Evolutionary conservation across 2,113 vertebrate species (phyloP).

Genomic region (Misgurnus anguillicaudatus): DNA sequence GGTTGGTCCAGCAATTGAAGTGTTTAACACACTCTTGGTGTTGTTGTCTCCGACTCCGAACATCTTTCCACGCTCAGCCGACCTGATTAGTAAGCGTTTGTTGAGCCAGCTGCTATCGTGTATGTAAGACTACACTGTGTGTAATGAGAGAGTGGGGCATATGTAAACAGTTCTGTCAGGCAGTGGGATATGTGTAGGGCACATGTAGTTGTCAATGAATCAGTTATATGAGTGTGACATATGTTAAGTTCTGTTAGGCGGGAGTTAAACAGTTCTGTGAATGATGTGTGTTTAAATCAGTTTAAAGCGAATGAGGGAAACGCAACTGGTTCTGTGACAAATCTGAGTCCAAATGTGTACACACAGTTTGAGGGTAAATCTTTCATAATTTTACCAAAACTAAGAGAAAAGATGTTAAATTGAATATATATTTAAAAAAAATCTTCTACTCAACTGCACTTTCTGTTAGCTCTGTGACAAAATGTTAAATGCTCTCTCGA

Average conservation of each 20-base stretch:
- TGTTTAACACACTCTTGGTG: not conserved
- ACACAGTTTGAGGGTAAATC: not conserved
- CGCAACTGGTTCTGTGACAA: too few relatives aligned
- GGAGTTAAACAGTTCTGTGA: too few relatives aligned
- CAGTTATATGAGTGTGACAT: not conserved
- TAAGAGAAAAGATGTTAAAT: not conserved
- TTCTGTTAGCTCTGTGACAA: too few relatives aligned
- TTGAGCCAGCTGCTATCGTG: constrained; percentile 22
- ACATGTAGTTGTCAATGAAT: not conserved
- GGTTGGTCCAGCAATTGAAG: not conserved
- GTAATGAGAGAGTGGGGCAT: constrained; percentile 17
- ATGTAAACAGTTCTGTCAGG: constrained; percentile 16
- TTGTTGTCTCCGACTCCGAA: not conserved
- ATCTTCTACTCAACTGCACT: too few relatives aligned
- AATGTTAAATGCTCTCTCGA: too few relatives aligned
- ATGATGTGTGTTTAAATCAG: not conserved
- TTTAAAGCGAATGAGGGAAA: too few relatives aligned
- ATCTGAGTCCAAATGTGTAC: too few relatives aligned
- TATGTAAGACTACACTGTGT: not conserved
- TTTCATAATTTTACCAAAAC: not conserved
- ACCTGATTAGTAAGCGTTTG: constrained; percentile 22
- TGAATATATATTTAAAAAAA: not conserved
- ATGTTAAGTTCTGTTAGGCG: too few relatives aligned
- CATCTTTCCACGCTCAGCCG: not conserved
- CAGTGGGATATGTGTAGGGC: not conserved